A percentile compares a stretch with the other conserved stretches of the same genome.
These are phyloP conservation scores for Vimba vimba DNA, from an alignment of 2,113 vertebrate species.

Conservation along the genomic window DNA sequence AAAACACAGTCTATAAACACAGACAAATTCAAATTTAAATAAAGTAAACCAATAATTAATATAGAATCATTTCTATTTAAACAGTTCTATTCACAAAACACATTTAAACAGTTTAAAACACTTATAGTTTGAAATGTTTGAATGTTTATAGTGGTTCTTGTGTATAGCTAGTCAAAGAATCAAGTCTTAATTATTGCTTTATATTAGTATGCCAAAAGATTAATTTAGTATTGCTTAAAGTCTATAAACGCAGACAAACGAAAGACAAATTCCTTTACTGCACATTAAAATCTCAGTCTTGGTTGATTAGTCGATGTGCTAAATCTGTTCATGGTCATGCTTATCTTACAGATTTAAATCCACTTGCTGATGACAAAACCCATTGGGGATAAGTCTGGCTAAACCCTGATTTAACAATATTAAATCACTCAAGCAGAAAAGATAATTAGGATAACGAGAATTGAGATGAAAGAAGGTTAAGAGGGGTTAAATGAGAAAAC, in stretches of 20 bases:
- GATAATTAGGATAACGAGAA: slow-evolving; percentile 32
- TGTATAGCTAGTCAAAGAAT: not conserved
- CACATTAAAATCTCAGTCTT: not conserved
- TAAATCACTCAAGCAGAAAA: slow-evolving; percentile 1
- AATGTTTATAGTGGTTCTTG: not conserved
- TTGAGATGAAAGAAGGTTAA: slow-evolving; percentile 53
- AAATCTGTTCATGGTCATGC: not conserved
- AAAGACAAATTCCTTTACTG: not conserved
- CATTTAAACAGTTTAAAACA: no score
- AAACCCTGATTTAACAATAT: slow-evolving; percentile 22
- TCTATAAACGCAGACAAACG: not conserved
- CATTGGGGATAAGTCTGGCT: not conserved
- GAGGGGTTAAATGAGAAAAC: slow-evolving; percentile 29
- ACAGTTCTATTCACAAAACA: no score
- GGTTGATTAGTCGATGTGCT: not conserved
- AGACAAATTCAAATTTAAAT: no score
- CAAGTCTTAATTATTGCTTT: not conserved
- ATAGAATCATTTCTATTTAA: no score
- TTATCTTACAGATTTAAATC: slow-evolving; percentile 20
- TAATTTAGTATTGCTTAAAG: not conserved
- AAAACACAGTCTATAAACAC: no score
- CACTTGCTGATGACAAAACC: slow-evolving; percentile 7
- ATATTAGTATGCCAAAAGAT: not conserved
- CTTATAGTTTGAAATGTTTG: not conserved
- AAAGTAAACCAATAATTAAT: no score